phyloP scores from a whole-genome alignment of 2,888 invertebrate genomes.

The Pycnomerus fuliginosus region DNA sequence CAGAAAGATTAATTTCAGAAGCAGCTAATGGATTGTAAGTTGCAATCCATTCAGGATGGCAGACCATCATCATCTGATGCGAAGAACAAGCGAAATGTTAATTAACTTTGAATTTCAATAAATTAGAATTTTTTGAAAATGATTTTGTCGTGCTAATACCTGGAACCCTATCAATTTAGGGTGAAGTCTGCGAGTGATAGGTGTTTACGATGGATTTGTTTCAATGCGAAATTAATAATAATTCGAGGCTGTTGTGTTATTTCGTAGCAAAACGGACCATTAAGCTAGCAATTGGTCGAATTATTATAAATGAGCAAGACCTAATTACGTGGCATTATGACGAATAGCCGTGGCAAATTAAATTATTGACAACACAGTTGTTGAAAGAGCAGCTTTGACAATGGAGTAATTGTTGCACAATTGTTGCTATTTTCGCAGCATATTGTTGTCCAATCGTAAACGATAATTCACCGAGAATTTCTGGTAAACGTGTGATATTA shows the following conservation, averaged over 20 bases:
- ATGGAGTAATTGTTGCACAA: constrained; percentile 11
- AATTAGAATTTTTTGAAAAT: too few relatives aligned
- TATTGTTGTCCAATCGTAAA: background rate
- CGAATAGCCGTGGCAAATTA: constrained; percentile 7
- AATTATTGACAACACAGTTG: constrained; percentile 13
- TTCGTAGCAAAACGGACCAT: background rate
- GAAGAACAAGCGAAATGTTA: constrained; percentile 25
- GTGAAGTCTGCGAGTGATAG: too few relatives aligned
- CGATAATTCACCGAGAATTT: constrained; percentile 1
- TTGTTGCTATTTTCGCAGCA: constrained; percentile 9
- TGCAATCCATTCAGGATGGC: constrained; percentile 25
- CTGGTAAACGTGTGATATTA: background rate
- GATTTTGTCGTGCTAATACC: too few relatives aligned
- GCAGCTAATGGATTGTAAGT: constrained; percentile 33
- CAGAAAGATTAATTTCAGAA: constrained; percentile 30
- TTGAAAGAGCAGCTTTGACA: constrained; percentile 6
- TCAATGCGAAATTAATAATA: too few relatives aligned
- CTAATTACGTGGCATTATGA: constrained; percentile 18
- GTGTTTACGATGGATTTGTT: too few relatives aligned
- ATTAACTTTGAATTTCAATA: too few relatives aligned
- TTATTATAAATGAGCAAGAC: constrained; percentile 18
- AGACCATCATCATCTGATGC: constrained; percentile 25
- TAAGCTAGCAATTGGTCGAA: constrained; percentile 11
- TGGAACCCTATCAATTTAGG: too few relatives aligned
- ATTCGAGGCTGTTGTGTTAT: too few relatives aligned